Base-by-base conservation (phyloP, 2,797 vertebrate species). In the Acipenser transmontanus region DNA sequence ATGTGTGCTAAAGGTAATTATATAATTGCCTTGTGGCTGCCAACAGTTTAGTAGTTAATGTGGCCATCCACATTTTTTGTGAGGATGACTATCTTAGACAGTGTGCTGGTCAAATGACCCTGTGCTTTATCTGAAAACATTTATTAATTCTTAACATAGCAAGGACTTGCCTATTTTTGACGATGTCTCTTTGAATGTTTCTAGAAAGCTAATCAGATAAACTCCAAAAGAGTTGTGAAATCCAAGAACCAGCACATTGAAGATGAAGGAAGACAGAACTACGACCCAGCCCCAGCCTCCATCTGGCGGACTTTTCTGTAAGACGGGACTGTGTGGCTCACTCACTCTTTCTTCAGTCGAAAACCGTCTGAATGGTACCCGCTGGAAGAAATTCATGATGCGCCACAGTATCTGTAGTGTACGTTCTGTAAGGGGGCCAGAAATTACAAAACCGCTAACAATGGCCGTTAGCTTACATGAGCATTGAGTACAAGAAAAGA, bases 171-270 rank as follows among this genome's bases (percentile, higher is more conserved):
- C 68, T 62, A 61, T 72, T 56, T 50, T 62, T 8, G 65, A 67
- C 50, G 62, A 67, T 50, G 68, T 61, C 59, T 70, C 65, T 34
- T 48, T 54, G 50, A 64, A 69, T 4, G 62, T 66, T 11, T 67
- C 10, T 10, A 72, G 50, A 10, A 69, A 62, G 67, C 71, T 67
- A 52, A 69, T 65, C 14, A 67, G 65, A 59, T 72, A 69, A 12
- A 69, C 71, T 5, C 68, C 65, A 12, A 69, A 69, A 1, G 71
- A 72, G 65, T 69, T 72, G 59, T 69, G 68, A 61, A 54, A 69
- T 11, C 68, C 68, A 34, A 69, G 50, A 48, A 72, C 62, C 11
- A 69, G 56, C 47, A 64, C 34, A 64, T 71, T 71, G 47, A 67
- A 67, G 7, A 71, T 34, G 57, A 71, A 71, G 6, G 69, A 67